Evolutionary conservation across 2,797 vertebrate genomes (phyloP).

Genomic region (Graptemys geographica): DNA sequence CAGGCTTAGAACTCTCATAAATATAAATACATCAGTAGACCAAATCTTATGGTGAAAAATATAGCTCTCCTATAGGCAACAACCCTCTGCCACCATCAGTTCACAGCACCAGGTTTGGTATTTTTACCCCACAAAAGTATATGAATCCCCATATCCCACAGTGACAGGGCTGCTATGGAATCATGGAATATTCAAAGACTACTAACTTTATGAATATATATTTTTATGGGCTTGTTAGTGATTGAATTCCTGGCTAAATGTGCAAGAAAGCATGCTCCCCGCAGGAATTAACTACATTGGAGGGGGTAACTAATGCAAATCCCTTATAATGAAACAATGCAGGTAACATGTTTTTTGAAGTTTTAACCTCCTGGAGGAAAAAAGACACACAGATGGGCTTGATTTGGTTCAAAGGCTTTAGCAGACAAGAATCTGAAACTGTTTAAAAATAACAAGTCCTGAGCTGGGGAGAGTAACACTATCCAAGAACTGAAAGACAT

Average conservation of each 20-base stretch:
- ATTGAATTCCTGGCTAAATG: background rate
- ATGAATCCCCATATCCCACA: background rate
- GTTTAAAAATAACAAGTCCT: background rate
- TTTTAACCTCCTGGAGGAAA: background rate
- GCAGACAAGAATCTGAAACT: background rate
- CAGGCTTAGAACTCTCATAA: accelerated
- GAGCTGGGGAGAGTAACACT: background rate
- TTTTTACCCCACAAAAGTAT: background rate
- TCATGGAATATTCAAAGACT: background rate
- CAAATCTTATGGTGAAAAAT: too few relatives aligned
- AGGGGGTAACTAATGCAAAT: background rate
- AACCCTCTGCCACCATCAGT: background rate
- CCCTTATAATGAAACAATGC: background rate
- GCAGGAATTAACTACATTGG: background rate
- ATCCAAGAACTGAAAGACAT: background rate
- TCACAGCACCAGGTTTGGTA: background rate
- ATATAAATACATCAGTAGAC: background rate
- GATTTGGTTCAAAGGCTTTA: background rate
- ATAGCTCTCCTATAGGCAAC: too few relatives aligned
- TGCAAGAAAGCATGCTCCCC: background rate
- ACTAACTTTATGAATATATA: background rate
- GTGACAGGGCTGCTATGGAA: background rate
- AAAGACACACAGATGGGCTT: background rate
- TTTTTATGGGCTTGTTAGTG: background rate
- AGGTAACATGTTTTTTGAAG: background rate